A percentile compares a stretch with the other conserved stretches of the same genome.
phyloP scores from a whole-genome alignment of 2,797 vertebrate species.

The Echeneis naucrates region DNA sequence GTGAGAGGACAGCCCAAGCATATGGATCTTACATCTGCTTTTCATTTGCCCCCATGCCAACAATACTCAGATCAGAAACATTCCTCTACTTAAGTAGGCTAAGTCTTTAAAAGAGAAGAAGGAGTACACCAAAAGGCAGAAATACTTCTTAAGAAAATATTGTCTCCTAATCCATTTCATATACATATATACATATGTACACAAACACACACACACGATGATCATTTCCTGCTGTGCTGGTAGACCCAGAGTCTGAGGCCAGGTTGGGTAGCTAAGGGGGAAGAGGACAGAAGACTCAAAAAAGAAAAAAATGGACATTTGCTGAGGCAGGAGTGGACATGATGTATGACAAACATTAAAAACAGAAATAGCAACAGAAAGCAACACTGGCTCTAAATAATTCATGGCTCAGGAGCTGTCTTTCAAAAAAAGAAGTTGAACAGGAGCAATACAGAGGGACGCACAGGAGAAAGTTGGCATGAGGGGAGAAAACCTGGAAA shows the following conservation, averaged over 20 bases:
- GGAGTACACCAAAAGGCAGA: conserved; percentile 52
- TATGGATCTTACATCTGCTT: conserved; percentile 82
- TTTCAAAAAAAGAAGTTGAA: conserved; percentile 47
- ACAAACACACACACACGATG: no score
- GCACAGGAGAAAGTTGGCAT: conserved; percentile 32
- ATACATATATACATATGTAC: conserved; percentile 35
- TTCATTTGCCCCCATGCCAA: conserved; percentile 71
- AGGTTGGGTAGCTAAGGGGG: conserved; percentile 31
- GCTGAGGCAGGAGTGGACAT: conserved; percentile 37
- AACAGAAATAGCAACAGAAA: conserved; percentile 54
- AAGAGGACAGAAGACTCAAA: conserved; percentile 12
- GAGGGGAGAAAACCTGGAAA: conserved; percentile 31
- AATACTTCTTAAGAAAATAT: conserved; percentile 54
- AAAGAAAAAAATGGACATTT: conserved; percentile 43
- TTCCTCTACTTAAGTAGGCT: conserved; percentile 67
- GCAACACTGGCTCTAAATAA: conserved; percentile 58
- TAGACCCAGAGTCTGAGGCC: conserved; percentile 29
- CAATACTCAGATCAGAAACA: conserved; percentile 76
- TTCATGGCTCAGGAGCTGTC: conserved; percentile 46
- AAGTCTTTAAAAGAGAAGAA: conserved; percentile 64
- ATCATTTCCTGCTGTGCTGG: conserved; percentile 33
- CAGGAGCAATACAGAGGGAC: no score
- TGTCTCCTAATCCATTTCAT: conserved; percentile 49
- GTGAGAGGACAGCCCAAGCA: conserved; percentile 53
- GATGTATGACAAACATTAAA: conserved; percentile 57